These are phyloP conservation scores for Drosophila infuscata DNA, from an alignment of 2,888 invertebrate species.

Conservation along the genomic window DNA sequence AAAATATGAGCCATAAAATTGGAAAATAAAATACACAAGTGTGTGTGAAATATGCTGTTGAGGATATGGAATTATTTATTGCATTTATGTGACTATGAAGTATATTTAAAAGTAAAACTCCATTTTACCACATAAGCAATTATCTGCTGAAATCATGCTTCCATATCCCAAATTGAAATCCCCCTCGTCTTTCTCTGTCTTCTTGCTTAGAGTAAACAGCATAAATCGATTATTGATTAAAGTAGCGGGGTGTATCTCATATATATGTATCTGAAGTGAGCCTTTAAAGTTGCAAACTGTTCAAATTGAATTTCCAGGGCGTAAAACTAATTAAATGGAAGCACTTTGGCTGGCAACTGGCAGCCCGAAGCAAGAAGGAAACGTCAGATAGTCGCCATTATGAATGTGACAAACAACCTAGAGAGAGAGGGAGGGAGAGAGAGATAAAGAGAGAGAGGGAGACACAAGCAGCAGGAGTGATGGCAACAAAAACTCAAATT, in stretches of 20 bases:
- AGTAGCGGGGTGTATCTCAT: slow-evolving; percentile 7
- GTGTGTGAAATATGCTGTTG: not conserved
- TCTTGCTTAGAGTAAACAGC: slow-evolving; percentile 58
- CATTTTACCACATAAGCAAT: slow-evolving; percentile 15
- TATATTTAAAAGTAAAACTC: not conserved
- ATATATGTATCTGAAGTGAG: slow-evolving; percentile 16
- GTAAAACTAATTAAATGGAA: slow-evolving; percentile 77
- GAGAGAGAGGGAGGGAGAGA: not conserved
- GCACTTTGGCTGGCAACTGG: slow-evolving; percentile 65
- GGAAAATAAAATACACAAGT: not conserved
- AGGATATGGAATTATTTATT: not conserved
- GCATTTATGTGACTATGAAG: not conserved
- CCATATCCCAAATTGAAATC: slow-evolving; percentile 3
- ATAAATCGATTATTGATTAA: slow-evolving; percentile 76
- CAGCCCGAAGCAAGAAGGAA: slow-evolving; percentile 43
- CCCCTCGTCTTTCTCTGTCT: not conserved
- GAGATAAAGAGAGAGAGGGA: not conserved
- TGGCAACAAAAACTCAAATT: slow-evolving; percentile 74
- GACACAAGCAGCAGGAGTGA: slow-evolving; percentile 1
- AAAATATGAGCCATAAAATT: not conserved
- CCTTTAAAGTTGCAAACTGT: slow-evolving; percentile 52
- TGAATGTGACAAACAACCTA: slow-evolving; percentile 63
- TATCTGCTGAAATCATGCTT: not conserved
- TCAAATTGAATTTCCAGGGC: slow-evolving; percentile 65
- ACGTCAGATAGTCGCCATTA: slow-evolving; percentile 72